Evolutionary conservation across 1,140 invertebrate species (phyloP), one percentile per base, ranked within the genome.

Genomic region (Trichomalopsis sarcophagae): DNA sequence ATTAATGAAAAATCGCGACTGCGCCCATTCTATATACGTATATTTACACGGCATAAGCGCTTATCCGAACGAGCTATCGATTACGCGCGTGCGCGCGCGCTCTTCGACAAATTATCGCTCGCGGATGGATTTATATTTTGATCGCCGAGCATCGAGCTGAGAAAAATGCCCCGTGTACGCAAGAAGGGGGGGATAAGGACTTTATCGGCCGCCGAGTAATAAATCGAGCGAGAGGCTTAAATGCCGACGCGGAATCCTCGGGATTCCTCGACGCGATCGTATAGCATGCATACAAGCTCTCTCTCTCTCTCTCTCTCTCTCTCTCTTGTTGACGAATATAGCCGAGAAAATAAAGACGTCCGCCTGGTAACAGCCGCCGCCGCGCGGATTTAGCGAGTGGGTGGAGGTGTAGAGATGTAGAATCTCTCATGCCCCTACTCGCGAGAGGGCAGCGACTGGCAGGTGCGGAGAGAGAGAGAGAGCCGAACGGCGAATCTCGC

Each of bases 1-100:
- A 84, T 79, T 84, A 84, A 73, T 79, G 82, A 79, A 84, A 84
- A 84, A 84, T 84, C 62, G 82, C 62, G 27, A 23, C 75, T 30
- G 44, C 74, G 75, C 81, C 50, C 33, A 30, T n/a, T 44, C 21
- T 62, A n/a, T 62, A 62, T 71, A 30, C 36, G 17, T 11, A 21
- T 36, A 33, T 66, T 83, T 77, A 33, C 2, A 44, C 33, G n/a
- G 23, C 44, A 47, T 44, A 71, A 14, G 47, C 21, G 21, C n/a
- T 66, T 83, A 83, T 86, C 74, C 33, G 11, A n/a, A 2, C 36
- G 69, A 75, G 79, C 50, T 71, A 84, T 88, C 79, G 85, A 86
- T 86, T 81, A 30, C 84, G 75, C 80, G 84, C 84, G 79, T 84
- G 47, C 33, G 4, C 13, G 4, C 13, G 13, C 13, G 27, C 82